Evolutionary conservation across 2,797 vertebrate genomes (phyloP).

Genomic region (Podarcis siculus): DNA sequence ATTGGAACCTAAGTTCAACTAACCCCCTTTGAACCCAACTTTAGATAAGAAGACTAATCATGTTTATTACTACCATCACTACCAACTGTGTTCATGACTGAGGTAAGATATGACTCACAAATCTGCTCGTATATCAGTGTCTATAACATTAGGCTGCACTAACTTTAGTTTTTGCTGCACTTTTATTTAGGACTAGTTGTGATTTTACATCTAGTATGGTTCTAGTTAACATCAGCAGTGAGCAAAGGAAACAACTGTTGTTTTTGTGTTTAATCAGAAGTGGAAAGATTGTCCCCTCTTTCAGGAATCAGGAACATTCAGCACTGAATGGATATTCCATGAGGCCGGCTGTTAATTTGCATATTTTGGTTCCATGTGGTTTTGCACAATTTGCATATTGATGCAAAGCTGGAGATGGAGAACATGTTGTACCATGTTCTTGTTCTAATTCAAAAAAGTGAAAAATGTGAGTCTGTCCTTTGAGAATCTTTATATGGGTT

Average conservation of each 20-base stretch:
- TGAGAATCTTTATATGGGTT: not conserved
- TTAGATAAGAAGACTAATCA: no score
- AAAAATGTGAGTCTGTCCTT: not conserved
- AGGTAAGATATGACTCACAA: not conserved
- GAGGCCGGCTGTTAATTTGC: not conserved
- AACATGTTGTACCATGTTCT: not conserved
- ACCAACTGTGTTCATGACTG: not conserved
- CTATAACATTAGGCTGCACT: not conserved
- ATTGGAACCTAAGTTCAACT: no score
- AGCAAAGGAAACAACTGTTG: not conserved
- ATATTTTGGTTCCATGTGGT: not conserved
- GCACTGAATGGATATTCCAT: not conserved
- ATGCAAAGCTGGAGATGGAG: not conserved
- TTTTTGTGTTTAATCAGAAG: not conserved
- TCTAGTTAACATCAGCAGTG: not conserved
- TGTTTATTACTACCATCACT: not conserved
- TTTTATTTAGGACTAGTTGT: not conserved
- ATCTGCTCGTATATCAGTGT: not conserved
- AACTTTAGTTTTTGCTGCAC: not conserved
- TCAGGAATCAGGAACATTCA: not conserved
- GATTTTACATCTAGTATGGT: not conserved
- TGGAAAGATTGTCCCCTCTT: not conserved
- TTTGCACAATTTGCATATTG: not conserved
- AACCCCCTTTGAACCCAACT: no score
- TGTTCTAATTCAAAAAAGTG: not conserved